Evolutionary conservation across 2,888 invertebrate genomes (phyloP), one percentile per base, ranked within the genome.

Genomic region (Perithous albicinctus): DNA sequence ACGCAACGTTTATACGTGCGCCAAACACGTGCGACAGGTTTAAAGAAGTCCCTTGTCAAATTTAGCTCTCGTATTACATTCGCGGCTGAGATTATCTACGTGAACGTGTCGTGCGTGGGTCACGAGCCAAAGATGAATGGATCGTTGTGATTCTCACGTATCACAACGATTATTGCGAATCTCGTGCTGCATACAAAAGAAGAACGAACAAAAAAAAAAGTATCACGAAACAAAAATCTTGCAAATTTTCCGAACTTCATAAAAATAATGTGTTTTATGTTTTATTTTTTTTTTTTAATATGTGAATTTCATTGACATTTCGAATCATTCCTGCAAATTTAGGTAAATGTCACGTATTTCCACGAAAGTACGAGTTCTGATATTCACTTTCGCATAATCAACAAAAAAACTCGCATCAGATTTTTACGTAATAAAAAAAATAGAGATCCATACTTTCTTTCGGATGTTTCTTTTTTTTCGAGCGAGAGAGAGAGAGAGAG

Each of bases 341-440:
- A 15, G 56, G n/a, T 1, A 32, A 56, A 56, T 15, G 5, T 32
- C 29, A 6, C 20, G 41, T n/a, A n/a, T n/a, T n/a, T n/a, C 5
- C 7, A 46, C 15, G 6, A 1, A 18, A 1, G 7, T 6, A 46
- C 51, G 1, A n/a, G 26, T 6, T 26, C 5, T n/a, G 35, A n/a
- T 38, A 18, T 51, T 54, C 38, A 4, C 51, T 48, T 20, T 10
- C 51, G 67, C 51, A n/a, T 38, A 51, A 67, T 35, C 51, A 35
- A 67, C n/a, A 48, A 15, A 8, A 32, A 4, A 15, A 10, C 15
- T 66, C 51, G 67, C 35, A 23, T 12, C 29, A 38, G 10, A 7
- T 63, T n/a, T 41, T 67, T 67, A 67, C 67, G 51, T 67, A 67
- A 67, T 32, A 35, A 51, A 41, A 51, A 51, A 12, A 23, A 20